Evolutionary conservation across 2,113 vertebrate genomes (phyloP).

Genomic region (Scomber japonicus): DNA sequence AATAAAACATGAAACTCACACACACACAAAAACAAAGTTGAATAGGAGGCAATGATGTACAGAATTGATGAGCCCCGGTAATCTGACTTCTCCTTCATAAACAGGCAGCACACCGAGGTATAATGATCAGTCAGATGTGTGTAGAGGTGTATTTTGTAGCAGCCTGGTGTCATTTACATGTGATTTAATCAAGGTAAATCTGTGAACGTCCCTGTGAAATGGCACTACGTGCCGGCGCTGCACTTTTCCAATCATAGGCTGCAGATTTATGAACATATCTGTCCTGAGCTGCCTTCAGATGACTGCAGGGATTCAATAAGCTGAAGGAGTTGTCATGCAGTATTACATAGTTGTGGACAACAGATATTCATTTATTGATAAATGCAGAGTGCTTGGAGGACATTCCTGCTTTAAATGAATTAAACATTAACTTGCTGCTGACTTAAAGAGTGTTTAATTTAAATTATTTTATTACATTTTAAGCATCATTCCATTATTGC

Average conservation of each 20-base stretch:
- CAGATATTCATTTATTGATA: too few species aligned
- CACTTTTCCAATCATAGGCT: constrained; percentile 2
- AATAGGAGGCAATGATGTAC: too few species aligned
- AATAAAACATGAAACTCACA: neutral
- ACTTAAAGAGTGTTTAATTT: too few species aligned
- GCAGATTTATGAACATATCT: constrained; percentile 4
- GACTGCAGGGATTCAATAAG: neutral
- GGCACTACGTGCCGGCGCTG: neutral
- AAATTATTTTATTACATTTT: too few species aligned
- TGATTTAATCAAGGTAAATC: constrained; percentile 17
- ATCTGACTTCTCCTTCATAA: neutral
- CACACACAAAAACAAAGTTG: neutral
- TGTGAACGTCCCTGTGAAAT: neutral
- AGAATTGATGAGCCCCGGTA: too few species aligned
- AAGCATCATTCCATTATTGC: too few species aligned
- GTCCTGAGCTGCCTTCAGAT: neutral
- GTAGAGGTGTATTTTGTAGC: constrained; percentile 1
- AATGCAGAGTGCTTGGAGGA: too few species aligned
- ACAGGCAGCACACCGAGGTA: neutral
- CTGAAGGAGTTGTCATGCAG: neutral
- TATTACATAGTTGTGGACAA: too few species aligned
- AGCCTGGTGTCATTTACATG: neutral
- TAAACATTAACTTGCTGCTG: too few species aligned
- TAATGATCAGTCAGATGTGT: neutral
- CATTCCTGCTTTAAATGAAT: too few species aligned